phyloP scores from a whole-genome alignment of 2,888 invertebrate species.

The Pammene fasciana region DNA sequence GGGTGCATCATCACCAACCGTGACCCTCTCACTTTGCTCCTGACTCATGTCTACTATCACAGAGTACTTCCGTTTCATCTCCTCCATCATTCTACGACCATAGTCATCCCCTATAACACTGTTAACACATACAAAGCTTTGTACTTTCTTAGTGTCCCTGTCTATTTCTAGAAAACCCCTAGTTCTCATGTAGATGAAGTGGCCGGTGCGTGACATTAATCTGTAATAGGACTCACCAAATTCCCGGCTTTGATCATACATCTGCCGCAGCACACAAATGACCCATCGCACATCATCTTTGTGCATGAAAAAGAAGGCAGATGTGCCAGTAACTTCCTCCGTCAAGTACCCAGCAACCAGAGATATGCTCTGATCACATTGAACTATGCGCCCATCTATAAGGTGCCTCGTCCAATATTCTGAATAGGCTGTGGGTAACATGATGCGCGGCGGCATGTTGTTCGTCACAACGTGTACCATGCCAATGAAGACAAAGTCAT shows the following conservation, averaged over 20 bases:
- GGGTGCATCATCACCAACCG: slow-evolving; percentile 67
- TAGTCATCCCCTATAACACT: slow-evolving; percentile 90
- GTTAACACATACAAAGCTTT: slow-evolving; percentile 94
- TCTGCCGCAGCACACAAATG: slow-evolving; percentile 92
- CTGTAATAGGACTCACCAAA: slow-evolving; percentile 94
- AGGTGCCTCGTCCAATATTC: slow-evolving; percentile 96
- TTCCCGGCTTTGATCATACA: slow-evolving; percentile 93
- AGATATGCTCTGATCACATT: slow-evolving; percentile 95
- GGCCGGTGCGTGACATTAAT: slow-evolving; percentile 90
- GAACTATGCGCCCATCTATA: slow-evolving; percentile 94
- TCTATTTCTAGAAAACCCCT: slow-evolving; percentile 93
- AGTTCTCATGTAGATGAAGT: slow-evolving; percentile 92
- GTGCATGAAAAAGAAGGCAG: slow-evolving; percentile 95
- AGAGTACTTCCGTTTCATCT: slow-evolving; percentile 92
- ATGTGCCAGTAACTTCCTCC: slow-evolving; percentile 93
- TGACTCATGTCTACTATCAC: slow-evolving; percentile 85
- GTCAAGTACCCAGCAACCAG: slow-evolving; percentile 94
- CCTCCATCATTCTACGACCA: slow-evolving; percentile 87
- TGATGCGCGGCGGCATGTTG: slow-evolving; percentile 82
- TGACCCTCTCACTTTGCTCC: slow-evolving; percentile 57
- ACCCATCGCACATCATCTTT: slow-evolving; percentile 95
- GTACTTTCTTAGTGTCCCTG: slow-evolving; percentile 88
- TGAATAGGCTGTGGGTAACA: slow-evolving; percentile 87
- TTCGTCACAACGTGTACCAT: slow-evolving; percentile 86
- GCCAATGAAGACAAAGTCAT: slow-evolving; percentile 87